Conservation (phyloP, 2,888 invertebrate species). For the Perithous albicinctus region DNA sequence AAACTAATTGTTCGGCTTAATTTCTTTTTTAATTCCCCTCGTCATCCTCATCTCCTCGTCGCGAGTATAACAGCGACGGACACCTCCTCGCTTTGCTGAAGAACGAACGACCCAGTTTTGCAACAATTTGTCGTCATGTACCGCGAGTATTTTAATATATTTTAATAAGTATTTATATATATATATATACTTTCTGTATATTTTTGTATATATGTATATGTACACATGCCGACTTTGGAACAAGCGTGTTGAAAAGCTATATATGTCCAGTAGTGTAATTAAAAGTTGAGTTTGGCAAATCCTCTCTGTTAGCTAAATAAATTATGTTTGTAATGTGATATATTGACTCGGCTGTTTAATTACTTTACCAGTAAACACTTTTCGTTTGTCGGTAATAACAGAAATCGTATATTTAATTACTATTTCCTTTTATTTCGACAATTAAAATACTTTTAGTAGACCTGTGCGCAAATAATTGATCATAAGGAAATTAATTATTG, state of each 20-base stretch:
- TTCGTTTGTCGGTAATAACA: neutral
- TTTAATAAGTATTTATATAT: constrained; percentile 17
- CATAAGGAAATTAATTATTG: neutral
- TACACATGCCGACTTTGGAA: neutral
- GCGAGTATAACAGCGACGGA: constrained; percentile 7
- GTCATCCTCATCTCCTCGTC: constrained; percentile 25
- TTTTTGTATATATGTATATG: constrained; percentile 8
- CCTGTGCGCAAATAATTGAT: neutral
- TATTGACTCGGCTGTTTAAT: neutral
- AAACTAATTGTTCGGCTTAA: constrained; percentile 64
- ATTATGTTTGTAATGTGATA: constrained; percentile 13
- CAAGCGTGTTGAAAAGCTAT: constrained; percentile 22
- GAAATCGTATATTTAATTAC: neutral
- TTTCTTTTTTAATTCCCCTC: constrained; percentile 54
- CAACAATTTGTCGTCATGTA: constrained; percentile 33
- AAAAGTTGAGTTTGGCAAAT: constrained; percentile 34
- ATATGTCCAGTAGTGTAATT: neutral
- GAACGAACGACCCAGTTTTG: constrained; percentile 54
- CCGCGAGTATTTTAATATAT: neutral
- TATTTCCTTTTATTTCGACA: neutral
- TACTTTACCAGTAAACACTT: constrained; percentile 2
- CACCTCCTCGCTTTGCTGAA: constrained; percentile 10
- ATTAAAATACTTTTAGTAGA: neutral
- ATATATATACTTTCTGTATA: neutral
- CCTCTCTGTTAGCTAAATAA: constrained; percentile 4